Evolutionary conservation across 2,888 invertebrate genomes (phyloP).

Genomic region (Latheticus oryzae): DNA sequence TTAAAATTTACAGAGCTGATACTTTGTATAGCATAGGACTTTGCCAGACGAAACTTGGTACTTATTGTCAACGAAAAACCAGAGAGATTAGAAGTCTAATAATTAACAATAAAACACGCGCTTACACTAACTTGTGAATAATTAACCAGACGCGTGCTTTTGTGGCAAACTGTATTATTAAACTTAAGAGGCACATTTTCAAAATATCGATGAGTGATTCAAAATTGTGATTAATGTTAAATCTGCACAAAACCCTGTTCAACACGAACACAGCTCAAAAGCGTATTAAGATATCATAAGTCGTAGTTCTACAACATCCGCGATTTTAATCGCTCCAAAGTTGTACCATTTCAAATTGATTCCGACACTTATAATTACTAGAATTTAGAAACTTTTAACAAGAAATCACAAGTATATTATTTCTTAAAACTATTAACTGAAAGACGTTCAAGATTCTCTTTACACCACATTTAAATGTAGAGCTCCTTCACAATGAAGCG

Average conservation of each 20-base stretch:
- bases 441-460: conserved; percentile 16
- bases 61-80: conserved; percentile 32
- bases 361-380: conserved; percentile 38
- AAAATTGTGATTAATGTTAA: conserved; percentile 32
- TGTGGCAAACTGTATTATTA: conserved; percentile 29
- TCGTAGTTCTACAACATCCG: conserved; percentile 39
- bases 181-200: conserved; percentile 42
- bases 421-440: conserved; percentile 23
- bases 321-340: conserved; percentile 12
- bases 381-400: conserved; percentile 44
- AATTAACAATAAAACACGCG: conserved; percentile 2
- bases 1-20: conserved; percentile 48
- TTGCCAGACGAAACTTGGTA: conserved; percentile 34
- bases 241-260: conserved; percentile 51
- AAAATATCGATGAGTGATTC: conserved; percentile 23
- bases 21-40: conserved; percentile 45
- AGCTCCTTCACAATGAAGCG: no score
- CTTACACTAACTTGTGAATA: conserved; percentile 1
- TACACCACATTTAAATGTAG: no score
- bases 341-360: conserved; percentile 29
- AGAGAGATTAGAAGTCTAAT: conserved; percentile 5
- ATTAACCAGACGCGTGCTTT: conserved; percentile 1
- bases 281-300: conserved; percentile 46
- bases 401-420: conserved; percentile 42
- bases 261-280: conserved; percentile 50